These are phyloP conservation scores for Cynaeus angustus DNA, from an alignment of 2,888 invertebrate genomes.

Conservation along the genomic window DNA sequence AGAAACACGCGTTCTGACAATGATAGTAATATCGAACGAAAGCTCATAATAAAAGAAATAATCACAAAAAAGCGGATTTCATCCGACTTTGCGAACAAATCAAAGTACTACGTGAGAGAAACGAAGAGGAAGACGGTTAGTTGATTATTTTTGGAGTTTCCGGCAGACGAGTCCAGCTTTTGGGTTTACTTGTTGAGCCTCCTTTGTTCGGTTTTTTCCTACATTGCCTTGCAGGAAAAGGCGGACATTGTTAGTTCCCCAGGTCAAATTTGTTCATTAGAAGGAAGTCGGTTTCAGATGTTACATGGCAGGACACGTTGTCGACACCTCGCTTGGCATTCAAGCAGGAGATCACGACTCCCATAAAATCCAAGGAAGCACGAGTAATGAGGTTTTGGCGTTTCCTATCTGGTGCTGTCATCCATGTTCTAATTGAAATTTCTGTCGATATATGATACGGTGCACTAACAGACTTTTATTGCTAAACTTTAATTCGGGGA, in stretches of 20 bases:
- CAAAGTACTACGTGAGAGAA: constrained; percentile 52
- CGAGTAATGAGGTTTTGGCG: constrained; percentile 39
- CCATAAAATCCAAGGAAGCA: constrained; percentile 43
- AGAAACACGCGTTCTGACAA: constrained; percentile 26
- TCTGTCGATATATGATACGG: constrained; percentile 39
- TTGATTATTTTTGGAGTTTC: constrained; percentile 51
- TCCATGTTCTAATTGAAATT: constrained; percentile 44
- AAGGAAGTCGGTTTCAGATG: constrained; percentile 13
- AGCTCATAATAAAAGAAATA: constrained; percentile 49
- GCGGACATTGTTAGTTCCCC: constrained; percentile 46
- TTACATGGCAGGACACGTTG: constrained; percentile 30
- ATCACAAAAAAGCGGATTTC: constrained; percentile 49
- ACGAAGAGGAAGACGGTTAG: constrained; percentile 48
- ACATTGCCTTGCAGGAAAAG: constrained; percentile 14
- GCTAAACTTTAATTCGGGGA: constrained; percentile 37
- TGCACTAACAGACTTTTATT: constrained; percentile 42
- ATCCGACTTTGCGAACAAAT: constrained; percentile 48
- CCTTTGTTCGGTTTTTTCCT: constrained; percentile 46
- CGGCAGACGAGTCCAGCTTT: constrained; percentile 39
- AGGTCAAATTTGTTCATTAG: constrained; percentile 48
- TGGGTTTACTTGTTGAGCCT: constrained; percentile 48
- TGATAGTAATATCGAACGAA: constrained; percentile 46
- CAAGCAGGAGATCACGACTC: constrained; percentile 34
- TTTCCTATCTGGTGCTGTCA: constrained; percentile 42
- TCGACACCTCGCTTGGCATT: constrained; percentile 38